These are phyloP conservation scores for Hirtodrosophila alboralis DNA, from an alignment of 2,888 invertebrate genomes.

Conservation along the genomic window DNA sequence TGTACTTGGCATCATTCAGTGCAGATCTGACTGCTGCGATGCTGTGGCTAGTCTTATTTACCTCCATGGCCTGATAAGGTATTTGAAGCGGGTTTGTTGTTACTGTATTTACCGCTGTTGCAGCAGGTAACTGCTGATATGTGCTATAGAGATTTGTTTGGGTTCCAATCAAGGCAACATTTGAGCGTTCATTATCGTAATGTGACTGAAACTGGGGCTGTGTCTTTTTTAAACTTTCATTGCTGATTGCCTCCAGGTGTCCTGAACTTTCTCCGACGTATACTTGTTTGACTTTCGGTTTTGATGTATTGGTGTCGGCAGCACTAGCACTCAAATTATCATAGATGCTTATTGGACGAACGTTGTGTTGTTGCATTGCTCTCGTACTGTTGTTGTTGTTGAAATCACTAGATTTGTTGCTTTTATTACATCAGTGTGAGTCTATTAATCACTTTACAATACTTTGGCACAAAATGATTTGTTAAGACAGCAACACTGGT, in stretches of 20 bases:
- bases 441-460: no score
- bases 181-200: slow-evolving; percentile 11
- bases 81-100: slow-evolving; percentile 32
- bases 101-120: slow-evolving; percentile 23
- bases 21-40: slow-evolving; percentile 83
- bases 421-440: neutral
- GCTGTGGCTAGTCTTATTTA: slow-evolving; percentile 76
- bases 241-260: slow-evolving; percentile 8
- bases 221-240: slow-evolving; percentile 52
- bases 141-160: neutral
- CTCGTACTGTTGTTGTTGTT: slow-evolving; percentile 19
- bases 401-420: neutral
- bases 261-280: slow-evolving; percentile 16
- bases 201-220: slow-evolving; percentile 20
- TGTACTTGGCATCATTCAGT: slow-evolving; percentile 83
- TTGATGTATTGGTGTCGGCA: slow-evolving; percentile 39
- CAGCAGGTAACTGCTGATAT: slow-evolving; percentile 1
- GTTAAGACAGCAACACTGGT: neutral
- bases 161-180: slow-evolving; percentile 3
- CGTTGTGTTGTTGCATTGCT: slow-evolving; percentile 70
- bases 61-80: slow-evolving; percentile 42
- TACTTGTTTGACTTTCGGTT: slow-evolving; percentile 56
- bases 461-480: slow-evolving; percentile 4
- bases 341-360: slow-evolving; percentile 83
- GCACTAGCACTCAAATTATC: slow-evolving; percentile 78